phyloP scores from a whole-genome alignment of 1,140 invertebrate genomes.

The Bombus balteatus region DNA sequence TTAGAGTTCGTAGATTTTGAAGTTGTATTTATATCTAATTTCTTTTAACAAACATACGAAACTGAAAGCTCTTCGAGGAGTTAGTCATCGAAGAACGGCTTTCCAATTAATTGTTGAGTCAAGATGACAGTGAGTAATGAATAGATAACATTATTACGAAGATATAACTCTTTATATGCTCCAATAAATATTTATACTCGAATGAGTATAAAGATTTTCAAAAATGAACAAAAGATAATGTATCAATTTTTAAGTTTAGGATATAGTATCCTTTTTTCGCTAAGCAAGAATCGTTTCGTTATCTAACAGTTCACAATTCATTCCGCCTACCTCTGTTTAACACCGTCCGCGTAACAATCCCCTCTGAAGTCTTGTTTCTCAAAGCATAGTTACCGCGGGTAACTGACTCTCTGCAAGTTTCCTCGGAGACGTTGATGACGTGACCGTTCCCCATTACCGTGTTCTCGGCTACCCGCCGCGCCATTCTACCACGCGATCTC shows the following conservation, averaged over 20 bases:
- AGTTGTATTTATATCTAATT: not conserved
- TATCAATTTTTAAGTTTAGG: not conserved
- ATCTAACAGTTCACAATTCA: not conserved
- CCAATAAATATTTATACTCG: no score
- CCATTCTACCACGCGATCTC: slow-evolving; percentile 70
- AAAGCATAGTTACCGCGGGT: not conserved
- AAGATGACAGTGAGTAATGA: not conserved
- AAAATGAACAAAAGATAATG: not conserved
- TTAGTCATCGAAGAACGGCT: no score
- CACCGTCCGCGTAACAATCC: slow-evolving; percentile 1
- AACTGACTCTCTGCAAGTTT: slow-evolving; percentile 44
- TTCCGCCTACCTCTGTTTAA: not conserved
- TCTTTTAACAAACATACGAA: not conserved
- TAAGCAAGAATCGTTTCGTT: not conserved
- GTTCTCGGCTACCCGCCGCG: slow-evolving; percentile 44
- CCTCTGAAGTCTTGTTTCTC: not conserved
- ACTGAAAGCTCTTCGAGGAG: not conserved
- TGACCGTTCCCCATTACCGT: slow-evolving; percentile 69
- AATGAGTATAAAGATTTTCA: no score
- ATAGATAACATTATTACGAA: not conserved
- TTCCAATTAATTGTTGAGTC: not conserved
- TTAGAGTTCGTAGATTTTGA: not conserved
- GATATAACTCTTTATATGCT: no score
- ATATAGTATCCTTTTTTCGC: not conserved
- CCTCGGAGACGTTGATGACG: slow-evolving; percentile 54